A percentile compares a stretch with the other conserved stretches of the same genome.
Evolutionary conservation across 2,797 vertebrate genomes (phyloP).

Genomic region (Amblyraja radiata): DNA sequence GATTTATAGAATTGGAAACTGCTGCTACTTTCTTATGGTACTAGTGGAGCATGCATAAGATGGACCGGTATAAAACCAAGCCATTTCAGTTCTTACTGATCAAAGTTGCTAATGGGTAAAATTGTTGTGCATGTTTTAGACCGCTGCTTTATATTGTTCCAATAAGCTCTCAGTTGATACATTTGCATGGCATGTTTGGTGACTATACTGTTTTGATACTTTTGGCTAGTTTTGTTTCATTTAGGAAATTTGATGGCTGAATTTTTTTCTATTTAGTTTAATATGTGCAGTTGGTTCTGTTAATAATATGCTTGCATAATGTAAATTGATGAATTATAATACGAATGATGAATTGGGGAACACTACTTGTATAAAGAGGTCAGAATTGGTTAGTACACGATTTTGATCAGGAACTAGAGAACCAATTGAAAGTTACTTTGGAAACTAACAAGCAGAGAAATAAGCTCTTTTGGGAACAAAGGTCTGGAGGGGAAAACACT

Average conservation of each 20-base stretch:
- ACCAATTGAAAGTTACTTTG: no score
- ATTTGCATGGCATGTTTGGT: neutral
- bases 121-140: neutral
- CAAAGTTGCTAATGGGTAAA: neutral
- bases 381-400: no score
- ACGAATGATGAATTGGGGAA: no score
- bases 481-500: no score
- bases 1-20: neutral
- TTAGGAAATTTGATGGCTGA: neutral
- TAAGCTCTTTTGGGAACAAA: no score
- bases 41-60: neutral
- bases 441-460: no score
- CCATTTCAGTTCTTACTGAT: neutral
- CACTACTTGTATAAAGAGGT: no score
- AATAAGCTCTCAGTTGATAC: neutral
- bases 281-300: no score
- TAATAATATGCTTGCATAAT: no score
- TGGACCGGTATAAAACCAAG: neutral
- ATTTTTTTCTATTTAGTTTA: no score
- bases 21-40: neutral
- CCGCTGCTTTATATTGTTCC: neutral
- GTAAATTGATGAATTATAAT: no score
- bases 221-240: neutral
- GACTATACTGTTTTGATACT: neutral
- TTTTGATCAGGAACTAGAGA: no score